Evolutionary conservation across 2,888 invertebrate species (phyloP).

Genomic region (Melitaea athalia): DNA sequence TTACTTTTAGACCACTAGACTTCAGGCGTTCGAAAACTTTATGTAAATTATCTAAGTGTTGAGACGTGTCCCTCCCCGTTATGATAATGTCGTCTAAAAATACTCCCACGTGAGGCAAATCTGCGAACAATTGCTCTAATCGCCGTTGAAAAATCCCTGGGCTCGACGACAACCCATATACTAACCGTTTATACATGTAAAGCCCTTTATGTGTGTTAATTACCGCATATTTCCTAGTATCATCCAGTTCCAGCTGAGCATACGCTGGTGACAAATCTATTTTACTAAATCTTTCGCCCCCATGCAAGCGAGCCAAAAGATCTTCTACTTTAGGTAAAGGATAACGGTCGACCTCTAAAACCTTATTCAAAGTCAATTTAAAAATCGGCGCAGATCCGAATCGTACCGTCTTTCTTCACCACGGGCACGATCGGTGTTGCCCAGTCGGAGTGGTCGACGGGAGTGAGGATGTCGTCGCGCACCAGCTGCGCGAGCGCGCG

Average conservation of each 20-base stretch:
- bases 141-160: conserved; percentile 50
- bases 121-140: conserved; percentile 47
- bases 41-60: conserved; percentile 25
- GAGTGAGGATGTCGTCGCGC: conserved; percentile 32
- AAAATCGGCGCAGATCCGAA: conserved; percentile 28
- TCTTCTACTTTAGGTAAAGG: conserved; percentile 26
- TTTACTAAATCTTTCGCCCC: not conserved
- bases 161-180: conserved; percentile 13
- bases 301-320: not conserved
- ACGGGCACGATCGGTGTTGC: conserved; percentile 36
- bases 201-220: conserved; percentile 14
- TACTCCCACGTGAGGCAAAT: conserved; percentile 26
- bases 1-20: conserved; percentile 11
- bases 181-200: conserved; percentile 12
- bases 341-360: conserved; percentile 12
- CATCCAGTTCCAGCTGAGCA: not conserved
- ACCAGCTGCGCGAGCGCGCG: conserved; percentile 35
- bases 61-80: not conserved
- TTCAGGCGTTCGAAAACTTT: conserved; percentile 27
- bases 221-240: not conserved
- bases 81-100: conserved; percentile 35
- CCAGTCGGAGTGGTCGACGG: conserved; percentile 34
- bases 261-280: not conserved
- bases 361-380: conserved; percentile 9
- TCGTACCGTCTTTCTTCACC: conserved; percentile 35